A percentile compares a stretch with the other conserved stretches of the same genome.
Conservation (phyloP, 2,888 invertebrate genomes). For the Nephrotoma guestfalica region DNA sequence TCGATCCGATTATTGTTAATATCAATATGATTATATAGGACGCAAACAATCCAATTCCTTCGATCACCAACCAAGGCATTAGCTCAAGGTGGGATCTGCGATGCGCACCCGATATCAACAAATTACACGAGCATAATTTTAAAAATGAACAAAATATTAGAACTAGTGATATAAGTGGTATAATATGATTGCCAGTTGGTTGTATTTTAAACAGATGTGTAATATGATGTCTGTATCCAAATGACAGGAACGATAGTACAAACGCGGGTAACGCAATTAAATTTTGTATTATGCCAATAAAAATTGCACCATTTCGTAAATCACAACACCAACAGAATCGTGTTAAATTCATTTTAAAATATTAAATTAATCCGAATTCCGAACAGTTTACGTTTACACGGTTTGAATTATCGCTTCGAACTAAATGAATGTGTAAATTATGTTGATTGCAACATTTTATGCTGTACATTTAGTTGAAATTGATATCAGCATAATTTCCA, state of each 20-base stretch:
- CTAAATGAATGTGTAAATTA: not conserved
- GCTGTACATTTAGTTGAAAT: not conserved
- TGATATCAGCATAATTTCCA: not conserved
- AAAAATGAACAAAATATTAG: not conserved
- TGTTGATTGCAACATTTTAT: not conserved
- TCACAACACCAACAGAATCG: not conserved
- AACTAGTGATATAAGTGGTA: not conserved
- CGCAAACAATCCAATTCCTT: not conserved
- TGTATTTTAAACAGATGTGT: not conserved
- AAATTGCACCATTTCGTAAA: not conserved
- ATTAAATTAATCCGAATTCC: not conserved
- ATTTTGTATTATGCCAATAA: not conserved
- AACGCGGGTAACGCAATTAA: not conserved
- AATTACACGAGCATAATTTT: not conserved
- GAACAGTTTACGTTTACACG: not conserved
- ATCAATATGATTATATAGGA: not conserved
- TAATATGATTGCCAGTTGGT: not conserved
- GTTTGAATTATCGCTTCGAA: not conserved
- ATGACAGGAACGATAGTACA: not conserved
- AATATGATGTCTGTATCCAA: not conserved
- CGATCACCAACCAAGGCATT: not conserved
- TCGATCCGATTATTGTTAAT: not conserved
- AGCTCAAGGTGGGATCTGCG: not conserved
- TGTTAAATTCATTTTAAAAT: not conserved
- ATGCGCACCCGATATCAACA: not conserved